These are phyloP conservation scores for Sabellastarte sp. DNA, from an alignment of 2,888 invertebrate genomes.

Conservation along the genomic window DNA sequence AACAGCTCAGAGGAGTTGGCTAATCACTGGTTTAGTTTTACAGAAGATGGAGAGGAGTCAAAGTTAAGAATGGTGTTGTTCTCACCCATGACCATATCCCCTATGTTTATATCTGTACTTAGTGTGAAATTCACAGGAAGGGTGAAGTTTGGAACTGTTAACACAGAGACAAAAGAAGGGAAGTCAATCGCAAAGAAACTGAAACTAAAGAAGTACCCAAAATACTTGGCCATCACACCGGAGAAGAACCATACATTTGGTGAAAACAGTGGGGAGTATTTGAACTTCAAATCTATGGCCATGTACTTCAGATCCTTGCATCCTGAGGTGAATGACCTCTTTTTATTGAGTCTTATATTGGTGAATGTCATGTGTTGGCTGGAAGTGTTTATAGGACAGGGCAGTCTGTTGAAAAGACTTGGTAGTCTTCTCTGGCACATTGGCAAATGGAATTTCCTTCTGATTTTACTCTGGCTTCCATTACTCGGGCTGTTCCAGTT, in stretches of 20 bases:
- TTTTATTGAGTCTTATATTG: slow-evolving; percentile 60
- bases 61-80: slow-evolving; percentile 59
- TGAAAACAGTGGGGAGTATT: slow-evolving; percentile 55
- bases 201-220: slow-evolving; percentile 37
- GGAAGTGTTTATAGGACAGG: slow-evolving; percentile 58
- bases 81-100: slow-evolving; percentile 59
- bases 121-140: slow-evolving; percentile 64
- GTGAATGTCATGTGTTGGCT: slow-evolving; percentile 61
- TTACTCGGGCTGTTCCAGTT: slow-evolving; percentile 60
- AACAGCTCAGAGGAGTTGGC: slow-evolving; percentile 20
- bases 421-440: slow-evolving; percentile 58
- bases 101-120: slow-evolving; percentile 63
- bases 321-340: slow-evolving; percentile 64
- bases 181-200: slow-evolving; percentile 32
- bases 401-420: slow-evolving; percentile 47
- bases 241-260: slow-evolving; percentile 60
- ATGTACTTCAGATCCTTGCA: slow-evolving; percentile 60
- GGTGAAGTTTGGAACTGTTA: slow-evolving; percentile 59
- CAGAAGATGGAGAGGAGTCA: slow-evolving; percentile 3
- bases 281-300: slow-evolving; percentile 60
- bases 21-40: background rate
- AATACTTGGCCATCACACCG: slow-evolving; percentile 60
- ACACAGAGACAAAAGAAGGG: slow-evolving; percentile 29
- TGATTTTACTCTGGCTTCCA: slow-evolving; percentile 60
- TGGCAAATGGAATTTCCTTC: slow-evolving; percentile 60